phyloP scores from a whole-genome alignment of 2,797 vertebrate species.

The Zenarchopterus dispar region DNA sequence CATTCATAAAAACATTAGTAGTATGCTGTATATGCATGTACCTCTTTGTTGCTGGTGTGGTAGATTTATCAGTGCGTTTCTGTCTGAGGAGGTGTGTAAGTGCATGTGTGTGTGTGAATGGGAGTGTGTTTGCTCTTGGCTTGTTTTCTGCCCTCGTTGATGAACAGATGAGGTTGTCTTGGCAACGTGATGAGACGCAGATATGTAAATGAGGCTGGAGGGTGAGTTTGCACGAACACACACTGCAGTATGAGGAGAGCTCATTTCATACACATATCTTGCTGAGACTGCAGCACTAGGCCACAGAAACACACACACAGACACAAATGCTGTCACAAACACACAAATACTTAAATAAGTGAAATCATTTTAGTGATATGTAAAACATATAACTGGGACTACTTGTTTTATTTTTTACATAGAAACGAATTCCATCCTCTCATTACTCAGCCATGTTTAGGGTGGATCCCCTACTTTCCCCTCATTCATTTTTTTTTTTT shows the following conservation, averaged over 20 bases:
- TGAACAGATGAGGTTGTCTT: slow-evolving; percentile 98
- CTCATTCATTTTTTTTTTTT: slow-evolving; percentile 19
- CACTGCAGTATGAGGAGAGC: slow-evolving; percentile 83
- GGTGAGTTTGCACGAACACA: slow-evolving; percentile 79
- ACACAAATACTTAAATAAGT: background rate
- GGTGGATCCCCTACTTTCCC: background rate
- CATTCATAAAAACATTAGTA: slow-evolving; percentile 63
- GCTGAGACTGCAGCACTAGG: slow-evolving; percentile 79
- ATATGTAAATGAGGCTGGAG: slow-evolving; percentile 92
- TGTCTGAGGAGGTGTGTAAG: slow-evolving; percentile 25
- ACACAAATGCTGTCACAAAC: slow-evolving; percentile 31
- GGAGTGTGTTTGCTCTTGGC: slow-evolving; percentile 67
- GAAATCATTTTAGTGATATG: background rate
- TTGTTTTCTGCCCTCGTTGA: slow-evolving; percentile 87
- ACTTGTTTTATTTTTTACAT: background rate
- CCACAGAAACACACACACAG: slow-evolving; percentile 52
- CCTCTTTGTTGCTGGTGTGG: slow-evolving; percentile 32
- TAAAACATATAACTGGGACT: slow-evolving; percentile 31
- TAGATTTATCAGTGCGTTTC: slow-evolving; percentile 49
- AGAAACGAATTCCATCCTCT: slow-evolving; percentile 10
- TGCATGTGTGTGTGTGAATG: slow-evolving; percentile 23
- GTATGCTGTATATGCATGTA: slow-evolving; percentile 42
- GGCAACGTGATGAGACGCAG: slow-evolving; percentile 93
- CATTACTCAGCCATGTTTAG: slow-evolving; percentile 22
- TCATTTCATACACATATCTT: slow-evolving; percentile 75